Percentiles rank a stretch among this genome's conserved stretches.
phyloP scores from a whole-genome alignment of 2,888 invertebrate genomes.

The Frankliniella fusca region DNA sequence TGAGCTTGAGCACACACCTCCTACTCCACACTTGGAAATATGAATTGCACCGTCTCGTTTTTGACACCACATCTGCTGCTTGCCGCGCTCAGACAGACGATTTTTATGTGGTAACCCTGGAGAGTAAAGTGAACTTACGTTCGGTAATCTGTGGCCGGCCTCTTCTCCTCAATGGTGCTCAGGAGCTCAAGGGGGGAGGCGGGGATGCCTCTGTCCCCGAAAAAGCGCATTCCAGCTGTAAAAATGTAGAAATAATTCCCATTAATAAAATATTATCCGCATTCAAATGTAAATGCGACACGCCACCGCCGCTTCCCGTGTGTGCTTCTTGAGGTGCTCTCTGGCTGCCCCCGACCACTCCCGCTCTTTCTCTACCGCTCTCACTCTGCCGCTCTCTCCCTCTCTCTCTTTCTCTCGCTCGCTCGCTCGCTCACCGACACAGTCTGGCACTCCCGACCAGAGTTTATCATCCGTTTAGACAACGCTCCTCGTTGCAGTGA shows the following conservation, averaged over 20 bases:
- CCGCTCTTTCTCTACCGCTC: not conserved
- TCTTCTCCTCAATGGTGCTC: no score
- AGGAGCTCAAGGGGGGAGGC: no score
- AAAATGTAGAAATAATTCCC: conserved; percentile 14
- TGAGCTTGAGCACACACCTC: no score
- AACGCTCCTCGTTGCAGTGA: conserved; percentile 12
- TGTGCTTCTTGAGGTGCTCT: not conserved
- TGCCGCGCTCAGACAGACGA: not conserved
- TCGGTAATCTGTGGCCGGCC: no score
- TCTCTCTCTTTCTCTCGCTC: no score
- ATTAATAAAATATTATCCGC: conserved; percentile 20
- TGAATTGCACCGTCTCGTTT: no score
- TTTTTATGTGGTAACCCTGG: no score
- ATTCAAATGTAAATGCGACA: conserved; percentile 16
- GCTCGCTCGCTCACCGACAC: not conserved
- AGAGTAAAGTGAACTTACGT: no score
- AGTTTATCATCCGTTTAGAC: conserved; percentile 25
- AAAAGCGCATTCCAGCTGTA: conserved; percentile 5
- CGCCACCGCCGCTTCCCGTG: not conserved
- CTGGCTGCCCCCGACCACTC: not conserved
- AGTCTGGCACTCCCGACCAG: not conserved
- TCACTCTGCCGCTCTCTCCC: not conserved
- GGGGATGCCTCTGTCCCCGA: no score
- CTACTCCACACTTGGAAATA: no score
- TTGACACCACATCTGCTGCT: not conserved